Conservation (phyloP, 1,140 invertebrate genomes). For the Brachionus paranguensis region DNA sequence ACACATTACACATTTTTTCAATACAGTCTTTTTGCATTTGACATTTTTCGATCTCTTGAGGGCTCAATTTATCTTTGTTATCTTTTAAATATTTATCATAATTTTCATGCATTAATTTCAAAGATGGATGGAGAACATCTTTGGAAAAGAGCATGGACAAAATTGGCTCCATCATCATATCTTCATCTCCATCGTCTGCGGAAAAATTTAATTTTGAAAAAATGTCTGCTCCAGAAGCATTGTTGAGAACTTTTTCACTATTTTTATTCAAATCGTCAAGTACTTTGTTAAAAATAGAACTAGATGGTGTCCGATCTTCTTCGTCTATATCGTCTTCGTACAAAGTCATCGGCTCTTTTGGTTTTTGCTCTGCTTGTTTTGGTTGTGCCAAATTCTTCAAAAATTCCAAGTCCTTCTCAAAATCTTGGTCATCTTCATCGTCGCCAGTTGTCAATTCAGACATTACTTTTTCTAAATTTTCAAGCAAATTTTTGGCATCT, state of each 20-base stretch:
- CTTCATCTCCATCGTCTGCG: neutral
- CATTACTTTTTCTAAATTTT: constrained; percentile 38
- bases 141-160: constrained; percentile 34
- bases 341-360: neutral
- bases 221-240: neutral
- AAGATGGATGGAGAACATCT: constrained; percentile 27
- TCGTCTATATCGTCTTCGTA: constrained; percentile 29
- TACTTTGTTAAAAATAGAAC: constrained; percentile 1
- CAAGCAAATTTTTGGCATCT: neutral
- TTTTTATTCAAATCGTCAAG: constrained; percentile 1
- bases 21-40: constrained; percentile 15
- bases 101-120: constrained; percentile 34
- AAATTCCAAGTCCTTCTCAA: constrained; percentile 12
- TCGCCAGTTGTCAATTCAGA: neutral
- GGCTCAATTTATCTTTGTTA: neutral
- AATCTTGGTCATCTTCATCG: constrained; percentile 16
- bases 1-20: constrained; percentile 6
- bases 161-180: constrained; percentile 31
- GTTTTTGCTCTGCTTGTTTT: neutral
- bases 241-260: constrained; percentile 1
- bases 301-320: neutral
- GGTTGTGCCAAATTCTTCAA: neutral
- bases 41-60: neutral
- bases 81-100: constrained; percentile 28
- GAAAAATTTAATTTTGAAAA: constrained; percentile 25